phyloP scores from a whole-genome alignment of 2,888 invertebrate species.

The Epirrhoe tristata region DNA sequence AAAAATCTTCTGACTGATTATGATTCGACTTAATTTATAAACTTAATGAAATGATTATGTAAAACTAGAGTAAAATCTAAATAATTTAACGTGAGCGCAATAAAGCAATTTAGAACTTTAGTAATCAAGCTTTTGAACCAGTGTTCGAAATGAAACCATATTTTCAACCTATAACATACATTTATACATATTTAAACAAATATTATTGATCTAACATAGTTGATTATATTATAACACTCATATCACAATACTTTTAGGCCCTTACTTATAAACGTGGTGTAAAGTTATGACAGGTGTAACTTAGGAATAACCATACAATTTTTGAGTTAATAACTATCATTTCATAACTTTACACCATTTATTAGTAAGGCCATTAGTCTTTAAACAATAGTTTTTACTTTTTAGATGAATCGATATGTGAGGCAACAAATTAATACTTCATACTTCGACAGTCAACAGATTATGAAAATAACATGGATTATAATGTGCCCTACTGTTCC shows the following conservation, averaged over 20 bases:
- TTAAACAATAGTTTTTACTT: slow-evolving; percentile 51
- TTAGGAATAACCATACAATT: too few species aligned
- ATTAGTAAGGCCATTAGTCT: too few species aligned
- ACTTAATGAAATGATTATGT: too few species aligned
- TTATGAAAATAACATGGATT: slow-evolving; percentile 7
- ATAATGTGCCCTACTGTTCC: neutral
- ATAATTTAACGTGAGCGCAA: too few species aligned
- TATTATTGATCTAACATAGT: slow-evolving; percentile 58
- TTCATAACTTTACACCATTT: too few species aligned
- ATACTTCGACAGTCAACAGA: slow-evolving; percentile 10
- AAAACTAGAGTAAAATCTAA: too few species aligned
- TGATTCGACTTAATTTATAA: neutral
- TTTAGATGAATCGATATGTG: slow-evolving; percentile 35
- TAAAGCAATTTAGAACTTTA: too few species aligned
- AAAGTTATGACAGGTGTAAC: too few species aligned
- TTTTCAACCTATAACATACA: slow-evolving; percentile 70
- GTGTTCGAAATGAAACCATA: slow-evolving; percentile 64
- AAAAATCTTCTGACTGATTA: neutral
- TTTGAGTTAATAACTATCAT: too few species aligned
- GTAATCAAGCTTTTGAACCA: neutral
- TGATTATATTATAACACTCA: slow-evolving; percentile 59
- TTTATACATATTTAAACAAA: slow-evolving; percentile 67
- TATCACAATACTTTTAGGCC: slow-evolving; percentile 84
- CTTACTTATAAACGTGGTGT: too few species aligned
- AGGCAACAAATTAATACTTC: slow-evolving; percentile 35